Percentiles rank a stretch among this genome's conserved stretches.
These are phyloP conservation scores for Salvelinus alpinus DNA, from an alignment of 2,113 vertebrate species.

Conservation along the genomic window DNA sequence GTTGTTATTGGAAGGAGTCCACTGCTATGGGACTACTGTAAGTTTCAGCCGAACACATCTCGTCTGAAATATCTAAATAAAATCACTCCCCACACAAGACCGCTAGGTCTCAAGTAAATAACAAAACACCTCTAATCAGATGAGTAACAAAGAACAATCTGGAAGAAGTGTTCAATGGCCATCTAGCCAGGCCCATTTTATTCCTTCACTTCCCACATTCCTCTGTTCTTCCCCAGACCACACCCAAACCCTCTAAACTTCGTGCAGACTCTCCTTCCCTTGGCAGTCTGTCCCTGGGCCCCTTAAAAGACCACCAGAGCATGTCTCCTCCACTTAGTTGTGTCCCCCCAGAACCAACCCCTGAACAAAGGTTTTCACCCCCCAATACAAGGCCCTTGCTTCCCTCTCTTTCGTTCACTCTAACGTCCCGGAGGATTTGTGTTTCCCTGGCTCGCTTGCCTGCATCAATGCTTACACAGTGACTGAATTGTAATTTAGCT, in stretches of 20 bases:
- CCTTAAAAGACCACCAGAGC: constrained; percentile 41
- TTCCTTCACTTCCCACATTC: neutral
- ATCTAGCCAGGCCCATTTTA: no score
- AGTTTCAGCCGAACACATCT: no score
- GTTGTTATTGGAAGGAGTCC: no score
- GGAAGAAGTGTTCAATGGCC: no score
- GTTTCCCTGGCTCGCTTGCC: constrained; percentile 36
- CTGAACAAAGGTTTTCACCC: constrained; percentile 1
- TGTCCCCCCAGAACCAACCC: neutral
- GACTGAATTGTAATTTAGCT: constrained; percentile 46
- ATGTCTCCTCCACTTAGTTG: constrained; percentile 41
- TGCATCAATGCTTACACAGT: constrained; percentile 16
- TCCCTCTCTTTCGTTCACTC: neutral
- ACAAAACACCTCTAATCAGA: no score
- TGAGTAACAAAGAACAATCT: no score
- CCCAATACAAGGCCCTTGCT: neutral
- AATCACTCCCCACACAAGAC: no score
- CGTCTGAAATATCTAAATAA: no score
- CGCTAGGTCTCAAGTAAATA: no score
- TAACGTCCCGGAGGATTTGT: constrained; percentile 42
- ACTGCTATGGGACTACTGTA: no score
- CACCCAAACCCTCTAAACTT: neutral
- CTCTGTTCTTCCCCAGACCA: neutral
- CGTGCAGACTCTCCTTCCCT: neutral
- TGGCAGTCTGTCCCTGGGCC: neutral